Conservation (phyloP, 2,888 invertebrate genomes). For the Leptothorax acervorum region DNA sequence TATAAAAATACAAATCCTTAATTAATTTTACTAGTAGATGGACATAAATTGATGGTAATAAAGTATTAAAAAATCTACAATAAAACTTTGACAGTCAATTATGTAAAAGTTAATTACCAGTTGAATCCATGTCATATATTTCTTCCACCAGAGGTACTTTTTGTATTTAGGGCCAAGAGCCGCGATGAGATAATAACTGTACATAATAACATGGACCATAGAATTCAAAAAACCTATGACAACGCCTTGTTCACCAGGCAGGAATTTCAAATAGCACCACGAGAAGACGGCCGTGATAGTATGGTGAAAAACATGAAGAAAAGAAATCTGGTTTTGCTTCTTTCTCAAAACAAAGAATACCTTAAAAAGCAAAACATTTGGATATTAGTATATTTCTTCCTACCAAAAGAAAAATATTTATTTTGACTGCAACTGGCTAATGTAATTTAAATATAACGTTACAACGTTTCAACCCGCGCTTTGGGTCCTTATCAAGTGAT, state of each 20-base stretch:
- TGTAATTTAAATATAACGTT: no score
- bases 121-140: constrained; percentile 93
- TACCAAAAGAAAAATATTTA: no score
- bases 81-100: neutral
- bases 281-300: constrained; percentile 83
- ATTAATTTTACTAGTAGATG: neutral
- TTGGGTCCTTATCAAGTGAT: no score
- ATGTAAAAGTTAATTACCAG: constrained; percentile 86
- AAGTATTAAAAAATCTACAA: neutral
- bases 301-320: constrained; percentile 88
- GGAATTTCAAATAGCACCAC: constrained; percentile 86
- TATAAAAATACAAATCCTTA: neutral
- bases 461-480: no score
- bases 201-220: constrained; percentile 93
- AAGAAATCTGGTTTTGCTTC: constrained; percentile 87
- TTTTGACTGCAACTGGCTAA: no score
- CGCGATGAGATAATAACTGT: constrained; percentile 92
- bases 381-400: neutral
- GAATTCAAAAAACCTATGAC: constrained; percentile 91
- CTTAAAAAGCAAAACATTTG: constrained; percentile 75
- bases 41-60: neutral
- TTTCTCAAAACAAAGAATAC: constrained; percentile 88
- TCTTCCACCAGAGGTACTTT: constrained; percentile 94
- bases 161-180: constrained; percentile 91
- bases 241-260: constrained; percentile 90